These are phyloP conservation scores for Drosophila oshimai DNA, from an alignment of 1,140 invertebrate genomes.

Conservation along the genomic window DNA sequence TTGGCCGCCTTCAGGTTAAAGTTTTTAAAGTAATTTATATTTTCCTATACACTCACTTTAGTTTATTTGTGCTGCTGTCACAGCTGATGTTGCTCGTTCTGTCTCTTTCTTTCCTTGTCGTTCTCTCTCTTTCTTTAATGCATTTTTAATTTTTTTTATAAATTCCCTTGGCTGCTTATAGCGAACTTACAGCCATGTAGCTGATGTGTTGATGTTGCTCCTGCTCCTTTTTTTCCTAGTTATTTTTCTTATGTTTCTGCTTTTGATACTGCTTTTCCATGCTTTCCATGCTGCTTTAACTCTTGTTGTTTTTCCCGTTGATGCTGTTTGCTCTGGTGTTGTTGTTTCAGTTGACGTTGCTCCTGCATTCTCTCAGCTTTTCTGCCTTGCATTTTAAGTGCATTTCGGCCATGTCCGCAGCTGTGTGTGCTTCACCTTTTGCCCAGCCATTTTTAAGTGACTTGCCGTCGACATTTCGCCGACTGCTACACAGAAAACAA, in stretches of 20 bases:
- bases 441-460: constrained; percentile 74
- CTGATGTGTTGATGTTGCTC: background rate
- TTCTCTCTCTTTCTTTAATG: background rate
- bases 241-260: constrained; percentile 10
- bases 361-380: constrained; percentile 17
- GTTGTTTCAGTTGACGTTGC: constrained; percentile 3
- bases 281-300: constrained; percentile 15
- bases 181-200: background rate
- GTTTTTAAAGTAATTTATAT: constrained; percentile 22
- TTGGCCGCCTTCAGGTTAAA: constrained; percentile 29
- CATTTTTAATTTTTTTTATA: background rate
- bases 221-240: background rate
- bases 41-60: background rate
- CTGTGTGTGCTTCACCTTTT: constrained; percentile 42
- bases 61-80: background rate
- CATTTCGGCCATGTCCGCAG: constrained; percentile 52
- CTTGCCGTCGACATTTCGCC: constrained; percentile 65
- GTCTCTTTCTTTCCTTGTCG: background rate
- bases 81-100: background rate
- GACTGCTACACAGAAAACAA: background rate
- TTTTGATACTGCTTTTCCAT: constrained; percentile 1
- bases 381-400: constrained; percentile 66
- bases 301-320: constrained; percentile 4
- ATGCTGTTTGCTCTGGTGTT: constrained; percentile 2
- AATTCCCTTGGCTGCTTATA: background rate